Conservation (phyloP, 2,888 invertebrate species). For the Lymantria dispar region DNA sequence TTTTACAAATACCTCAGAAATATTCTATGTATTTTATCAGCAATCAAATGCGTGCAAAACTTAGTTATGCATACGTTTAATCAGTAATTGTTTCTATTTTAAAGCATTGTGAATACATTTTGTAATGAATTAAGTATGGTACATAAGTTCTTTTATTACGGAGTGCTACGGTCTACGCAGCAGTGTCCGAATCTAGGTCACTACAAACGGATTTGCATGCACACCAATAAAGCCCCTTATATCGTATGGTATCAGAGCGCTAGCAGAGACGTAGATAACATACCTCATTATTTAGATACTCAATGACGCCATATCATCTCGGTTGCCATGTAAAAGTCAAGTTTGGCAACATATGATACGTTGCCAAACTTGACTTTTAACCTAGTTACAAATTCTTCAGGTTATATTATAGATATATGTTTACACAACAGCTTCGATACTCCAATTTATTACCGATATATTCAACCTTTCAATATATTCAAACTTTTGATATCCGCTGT, state of each 20-base stretch:
- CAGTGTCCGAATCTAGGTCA: conserved; percentile 47
- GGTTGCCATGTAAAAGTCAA: conserved; percentile 15
- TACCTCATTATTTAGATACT: conserved; percentile 9
- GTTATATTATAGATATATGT: neutral
- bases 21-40: neutral
- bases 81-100: neutral
- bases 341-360: conserved; percentile 17
- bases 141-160: conserved; percentile 26
- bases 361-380: too few species aligned
- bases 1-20: neutral
- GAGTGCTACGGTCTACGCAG: conserved; percentile 35
- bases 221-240: conserved; percentile 26
- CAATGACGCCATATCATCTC: conserved; percentile 9
- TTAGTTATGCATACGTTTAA: neutral
- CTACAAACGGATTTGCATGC: conserved; percentile 49
- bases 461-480: too few species aligned
- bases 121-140: neutral
- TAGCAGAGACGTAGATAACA: conserved; percentile 9
- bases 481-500: too few species aligned
- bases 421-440: neutral
- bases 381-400: conserved; percentile 11
- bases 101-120: neutral
- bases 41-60: neutral
- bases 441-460: too few species aligned
- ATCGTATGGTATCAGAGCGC: neutral